Evolutionary conservation across 2,888 invertebrate genomes (phyloP), one percentile per base, ranked within the genome.

Genomic region (Torymus tubicola): DNA sequence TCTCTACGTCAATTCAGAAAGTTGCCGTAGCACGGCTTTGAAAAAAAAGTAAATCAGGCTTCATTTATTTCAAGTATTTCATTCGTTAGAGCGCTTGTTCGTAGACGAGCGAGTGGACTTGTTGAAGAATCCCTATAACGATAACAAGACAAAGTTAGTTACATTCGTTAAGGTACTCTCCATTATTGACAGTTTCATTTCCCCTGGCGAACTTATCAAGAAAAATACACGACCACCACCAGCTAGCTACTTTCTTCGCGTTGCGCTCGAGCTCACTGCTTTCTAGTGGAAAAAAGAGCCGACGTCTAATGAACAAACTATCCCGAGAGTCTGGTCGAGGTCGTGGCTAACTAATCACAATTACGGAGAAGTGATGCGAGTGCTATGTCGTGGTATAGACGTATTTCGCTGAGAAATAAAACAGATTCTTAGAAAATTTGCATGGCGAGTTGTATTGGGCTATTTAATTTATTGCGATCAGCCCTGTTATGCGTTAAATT

Each of bases 181-280:
- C 78, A 71, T 84, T 85, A 87, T 88, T 87, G 88, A 87, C 87
- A 85, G 85, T 87, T 86, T 87, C 87, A 87, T 88, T 88, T 87
- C 85, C 87, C 52, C 85, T 82, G 78, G 80, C 82, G 83, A 87
- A 86, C 85, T 87, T 88, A 86, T 88, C 85, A 87, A 87, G 87
- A 87, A 86, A 87, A 89, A 88, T 88, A 87, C 85, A 21, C 21
- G 21, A 2, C 21, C 21, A 21, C 21, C 21, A 86, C 81, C 81
- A 77, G 83, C 81, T 72, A 80, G 75, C 70, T 82, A 80, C 83
- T 78, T 79, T 68, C 63, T 80, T 76, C 16, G 75, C 55, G 76
- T 78, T 71, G 71, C 58, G 70, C 42, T 72, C 58, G 70, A 69
- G 77, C 68, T 80, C 82, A 1, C 42, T 8, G 42, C 78, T 81